These are phyloP conservation scores for Paedocypris sp. DNA, from an alignment of 2,113 vertebrate species.

Conservation along the genomic window DNA sequence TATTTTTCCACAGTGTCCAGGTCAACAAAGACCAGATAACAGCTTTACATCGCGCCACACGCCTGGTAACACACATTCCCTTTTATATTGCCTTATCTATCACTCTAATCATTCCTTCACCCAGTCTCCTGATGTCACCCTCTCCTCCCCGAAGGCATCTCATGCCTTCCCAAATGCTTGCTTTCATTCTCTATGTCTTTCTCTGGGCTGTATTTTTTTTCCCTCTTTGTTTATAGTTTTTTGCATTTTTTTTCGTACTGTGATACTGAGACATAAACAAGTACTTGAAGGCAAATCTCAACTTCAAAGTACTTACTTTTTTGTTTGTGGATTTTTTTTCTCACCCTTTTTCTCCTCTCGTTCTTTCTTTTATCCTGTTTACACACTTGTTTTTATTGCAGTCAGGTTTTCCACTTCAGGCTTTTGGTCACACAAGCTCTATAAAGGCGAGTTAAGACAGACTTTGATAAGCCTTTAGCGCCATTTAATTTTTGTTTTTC, in stretches of 20 bases:
- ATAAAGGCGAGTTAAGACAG: slow-evolving; percentile 2
- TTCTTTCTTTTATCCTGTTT: not conserved
- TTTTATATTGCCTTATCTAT: not conserved
- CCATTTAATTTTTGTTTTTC: not conserved
- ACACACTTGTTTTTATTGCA: slow-evolving; percentile 20
- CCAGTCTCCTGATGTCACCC: not conserved
- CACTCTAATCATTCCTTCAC: not conserved
- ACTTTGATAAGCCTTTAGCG: slow-evolving; percentile 8
- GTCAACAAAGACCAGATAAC: slow-evolving; percentile 58
- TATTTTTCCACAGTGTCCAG: slow-evolving; percentile 52
- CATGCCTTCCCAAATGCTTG: not conserved
- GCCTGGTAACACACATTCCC: slow-evolving; percentile 44
- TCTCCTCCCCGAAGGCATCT: not conserved
- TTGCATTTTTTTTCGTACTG: not conserved
- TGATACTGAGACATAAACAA: not conserved
- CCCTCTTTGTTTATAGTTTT: not conserved
- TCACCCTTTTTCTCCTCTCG: not conserved
- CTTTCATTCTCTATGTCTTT: not conserved
- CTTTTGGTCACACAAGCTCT: slow-evolving; percentile 16
- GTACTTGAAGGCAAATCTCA: not conserved
- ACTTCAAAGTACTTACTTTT: not conserved
- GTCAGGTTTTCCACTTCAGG: slow-evolving; percentile 12
- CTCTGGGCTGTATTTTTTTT: not conserved
- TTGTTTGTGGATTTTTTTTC: not conserved
- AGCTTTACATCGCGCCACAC: slow-evolving; percentile 45